Base-by-base conservation (phyloP, 2,888 invertebrate species). In the Miltochrista miniata region DNA sequence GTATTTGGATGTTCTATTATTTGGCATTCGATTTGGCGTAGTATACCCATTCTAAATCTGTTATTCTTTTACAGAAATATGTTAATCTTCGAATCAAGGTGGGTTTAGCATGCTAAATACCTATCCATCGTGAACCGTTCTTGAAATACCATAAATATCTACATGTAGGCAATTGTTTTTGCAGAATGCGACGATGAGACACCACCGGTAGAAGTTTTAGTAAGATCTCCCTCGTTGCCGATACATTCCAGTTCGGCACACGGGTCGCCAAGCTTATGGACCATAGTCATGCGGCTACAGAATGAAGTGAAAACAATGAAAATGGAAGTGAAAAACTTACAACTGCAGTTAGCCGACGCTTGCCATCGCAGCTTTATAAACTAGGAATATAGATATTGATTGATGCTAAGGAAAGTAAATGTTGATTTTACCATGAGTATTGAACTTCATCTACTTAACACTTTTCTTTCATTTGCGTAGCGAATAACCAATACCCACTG, bases 251-350 rank as follows among this genome's bases (percentile, higher is more conserved):
- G 78, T 11, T 72, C 81, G 45, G 73, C 70, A 62, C 83, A 84
- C 70, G 81, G 78, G 44, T 79, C 79, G 76, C 95, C 96, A 79
- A 94, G 94, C 71, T 86, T 96, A 68, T 95, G 96, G 83, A 94
- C 96, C 67, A 94, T 96, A 51, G 95, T 96, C 60, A 95, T 96
- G 90, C 93, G 95, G 56, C 83, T 96, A 69, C 95, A 95, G 78
- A 95, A 94, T 75, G 95, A 96, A 85, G 92, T 96, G 60, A 93
- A 93, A 71, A 92, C 93, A 51, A 84, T 96, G 62, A 94, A 94
- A 77, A 76, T 87, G 59, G 93, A 94, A 79, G 93, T 95, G 65
- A 90, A 90, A 55, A 87, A 92, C 61, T 78, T 95, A 51, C 92
- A 93, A 53, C 86, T 92, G 59, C 94, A 94, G 70, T 79, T 96